Evolutionary conservation across 2,888 invertebrate species (phyloP).

Genomic region (Thumatha senex): DNA sequence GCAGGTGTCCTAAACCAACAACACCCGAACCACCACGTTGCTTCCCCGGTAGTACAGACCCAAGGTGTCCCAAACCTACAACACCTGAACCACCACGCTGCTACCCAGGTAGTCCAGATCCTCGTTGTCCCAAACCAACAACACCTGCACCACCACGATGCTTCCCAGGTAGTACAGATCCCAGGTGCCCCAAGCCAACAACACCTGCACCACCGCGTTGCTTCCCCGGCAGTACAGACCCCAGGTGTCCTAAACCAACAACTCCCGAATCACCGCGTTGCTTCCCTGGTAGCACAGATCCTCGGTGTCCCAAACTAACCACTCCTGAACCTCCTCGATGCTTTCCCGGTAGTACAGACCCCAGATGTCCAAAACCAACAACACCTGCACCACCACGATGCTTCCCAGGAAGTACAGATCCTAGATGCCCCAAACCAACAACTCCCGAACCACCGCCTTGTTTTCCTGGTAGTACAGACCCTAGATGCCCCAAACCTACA

Average conservation of each 20-base stretch:
- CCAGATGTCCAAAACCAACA: conserved; percentile 49
- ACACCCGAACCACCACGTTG: conserved; percentile 37
- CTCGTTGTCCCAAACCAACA: conserved; percentile 35
- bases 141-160: conserved; percentile 37
- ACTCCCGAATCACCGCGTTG: conserved; percentile 8
- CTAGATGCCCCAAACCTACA: conserved; percentile 48
- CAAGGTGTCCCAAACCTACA: conserved; percentile 44
- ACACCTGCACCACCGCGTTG: conserved; percentile 39
- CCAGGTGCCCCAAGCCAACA: conserved; percentile 50
- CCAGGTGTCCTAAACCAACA: conserved; percentile 48
- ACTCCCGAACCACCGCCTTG: conserved; percentile 38
- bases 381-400: conserved; percentile 9
- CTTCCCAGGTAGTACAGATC: conserved; percentile 46
- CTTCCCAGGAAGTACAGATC: conserved; percentile 2
- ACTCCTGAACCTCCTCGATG: conserved; percentile 16
- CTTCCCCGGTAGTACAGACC: conserved; percentile 46
- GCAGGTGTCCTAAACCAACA: conserved; percentile 24
- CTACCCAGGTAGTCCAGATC: conserved; percentile 18
- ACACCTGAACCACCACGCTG: background rate
- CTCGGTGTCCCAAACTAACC: background rate
- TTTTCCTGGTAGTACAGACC: conserved; percentile 44
- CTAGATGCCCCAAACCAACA: conserved; percentile 1
- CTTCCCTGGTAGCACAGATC: conserved; percentile 1
- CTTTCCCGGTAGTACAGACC: conserved; percentile 41
- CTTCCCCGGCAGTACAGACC: conserved; percentile 43